Conservation (phyloP, 1,140 invertebrate species). For the Drosophila miranda region DNA sequence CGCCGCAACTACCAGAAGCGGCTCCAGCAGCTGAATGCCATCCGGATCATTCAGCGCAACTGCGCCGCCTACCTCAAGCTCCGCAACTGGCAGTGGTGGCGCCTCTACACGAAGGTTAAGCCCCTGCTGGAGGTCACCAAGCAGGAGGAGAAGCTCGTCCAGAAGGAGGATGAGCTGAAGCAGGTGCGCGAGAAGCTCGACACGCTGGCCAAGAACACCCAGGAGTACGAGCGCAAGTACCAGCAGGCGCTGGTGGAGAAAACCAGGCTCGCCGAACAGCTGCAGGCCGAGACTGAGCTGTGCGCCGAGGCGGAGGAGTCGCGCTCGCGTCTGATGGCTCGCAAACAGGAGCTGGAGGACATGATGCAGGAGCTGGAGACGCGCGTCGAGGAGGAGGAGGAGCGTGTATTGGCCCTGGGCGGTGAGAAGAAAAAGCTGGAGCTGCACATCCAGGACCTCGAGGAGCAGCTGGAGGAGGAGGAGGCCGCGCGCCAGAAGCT, state of each 20-base stretch:
- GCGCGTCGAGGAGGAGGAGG: slow-evolving; percentile 98
- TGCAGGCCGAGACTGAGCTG: slow-evolving; percentile 95
- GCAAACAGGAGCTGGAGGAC: slow-evolving; percentile 98
- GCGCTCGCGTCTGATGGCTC: slow-evolving; percentile 90
- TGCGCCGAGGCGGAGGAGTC: slow-evolving; percentile 98
- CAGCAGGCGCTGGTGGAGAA: slow-evolving; percentile 96
- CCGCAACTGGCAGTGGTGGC: too few species aligned
- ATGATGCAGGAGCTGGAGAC: slow-evolving; percentile 97
- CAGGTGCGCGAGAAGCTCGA: slow-evolving; percentile 95
- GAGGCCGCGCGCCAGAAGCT: slow-evolving; percentile 98
- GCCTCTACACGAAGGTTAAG: slow-evolving; percentile 98
- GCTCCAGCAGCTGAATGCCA: too few species aligned
- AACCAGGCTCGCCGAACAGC: slow-evolving; percentile 94
- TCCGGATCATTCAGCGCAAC: too few species aligned
- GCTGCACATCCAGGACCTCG: slow-evolving; percentile 93
- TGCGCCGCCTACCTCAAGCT: too few species aligned
- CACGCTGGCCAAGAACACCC: slow-evolving; percentile 88
- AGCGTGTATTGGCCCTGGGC: slow-evolving; percentile 89
- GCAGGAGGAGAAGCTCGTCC: slow-evolving; percentile 97
- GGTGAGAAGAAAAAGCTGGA: slow-evolving; percentile 98
- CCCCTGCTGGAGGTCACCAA: slow-evolving; percentile 97
- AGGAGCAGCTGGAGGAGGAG: slow-evolving; percentile 98
- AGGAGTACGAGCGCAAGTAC: slow-evolving; percentile 93
- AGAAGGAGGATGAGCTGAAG: slow-evolving; percentile 98
- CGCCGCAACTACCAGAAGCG: too few species aligned